Evolutionary conservation across 2,888 invertebrate genomes (phyloP), one percentile per base, ranked within the genome.

Genomic region (Gymnoscelis rufifasciata): DNA sequence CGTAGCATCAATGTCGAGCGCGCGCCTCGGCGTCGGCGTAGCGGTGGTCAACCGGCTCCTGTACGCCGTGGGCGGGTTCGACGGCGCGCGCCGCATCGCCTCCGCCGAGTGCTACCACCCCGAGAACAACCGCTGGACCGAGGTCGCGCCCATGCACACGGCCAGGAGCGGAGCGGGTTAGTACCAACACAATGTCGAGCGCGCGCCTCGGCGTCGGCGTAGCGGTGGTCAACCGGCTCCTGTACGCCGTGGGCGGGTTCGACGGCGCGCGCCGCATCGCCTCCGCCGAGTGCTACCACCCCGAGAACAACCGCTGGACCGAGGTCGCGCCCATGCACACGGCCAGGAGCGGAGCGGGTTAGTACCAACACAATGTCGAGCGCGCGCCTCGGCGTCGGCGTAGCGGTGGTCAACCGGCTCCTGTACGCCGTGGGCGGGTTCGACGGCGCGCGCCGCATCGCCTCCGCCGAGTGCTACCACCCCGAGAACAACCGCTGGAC

Each of bases 91-190:
- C 19, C 90, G 97, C 24, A 89, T 96, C 47, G 90, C 89, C 58
- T 93, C 94, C 26, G 95, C 93, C 0, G 97, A 97, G 84, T 95
- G 96, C 78, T 97, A 97, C 80, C 95, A 97, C 77, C 97, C 97
- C 0, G 97, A 97, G 83, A 94, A 95, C 73, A 93, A 97, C 73
- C 92, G 93, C 62, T 97, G 97, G 97, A 93, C 91, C 1, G 91
- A 92, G 70, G 91, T 96, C 51, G 90, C 94, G 10, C 86, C 95
- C 0, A 95, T 97, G 94, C 89, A 90, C 47, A 90, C 91, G 19
- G 91, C 92, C 4, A 88, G 97, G 48, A 96, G 96, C 71, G 97
- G 97, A 15, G 95, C 96, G 51, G 97, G 95, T 93, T 7, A 27
- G 43, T 43, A 28, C 7, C 7, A 5, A n/a, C n/a, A 19, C 3